Conservation (phyloP, 2,888 invertebrate species). For the Catonia carolina region DNA sequence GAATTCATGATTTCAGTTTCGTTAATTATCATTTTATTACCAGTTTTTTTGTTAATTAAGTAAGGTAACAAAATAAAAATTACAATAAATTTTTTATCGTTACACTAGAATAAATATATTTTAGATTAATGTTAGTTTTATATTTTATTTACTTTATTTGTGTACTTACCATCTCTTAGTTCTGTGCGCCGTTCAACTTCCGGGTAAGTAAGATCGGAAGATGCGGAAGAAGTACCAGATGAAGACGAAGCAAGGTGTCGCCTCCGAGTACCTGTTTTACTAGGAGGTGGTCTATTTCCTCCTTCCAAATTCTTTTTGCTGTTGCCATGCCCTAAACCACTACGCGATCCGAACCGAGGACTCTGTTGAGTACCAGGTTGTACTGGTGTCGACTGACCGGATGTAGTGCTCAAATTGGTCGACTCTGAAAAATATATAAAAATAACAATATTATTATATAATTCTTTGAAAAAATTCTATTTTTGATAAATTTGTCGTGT, state of each 20-base stretch:
- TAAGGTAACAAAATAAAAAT: no score
- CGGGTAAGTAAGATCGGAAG: constrained; percentile 4
- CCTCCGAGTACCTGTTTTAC: background rate
- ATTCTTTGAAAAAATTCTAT: no score
- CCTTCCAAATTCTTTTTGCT: background rate
- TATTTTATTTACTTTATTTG: no score
- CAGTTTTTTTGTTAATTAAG: no score
- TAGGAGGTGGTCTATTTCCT: background rate
- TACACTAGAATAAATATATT: no score
- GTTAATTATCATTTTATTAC: no score
- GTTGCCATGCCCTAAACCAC: no score
- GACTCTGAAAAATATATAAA: background rate
- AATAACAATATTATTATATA: no score
- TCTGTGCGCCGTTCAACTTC: constrained; percentile 5
- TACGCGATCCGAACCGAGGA: background rate
- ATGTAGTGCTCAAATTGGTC: background rate
- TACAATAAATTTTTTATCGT: no score
- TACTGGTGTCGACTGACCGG: constrained; percentile 2
- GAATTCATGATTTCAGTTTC: no score
- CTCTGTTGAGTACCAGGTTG: constrained; percentile 3
- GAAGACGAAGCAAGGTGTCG: constrained; percentile 7
- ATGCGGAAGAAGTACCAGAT: background rate
- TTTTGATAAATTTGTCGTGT: no score
- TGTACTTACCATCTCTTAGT: constrained; percentile 6
- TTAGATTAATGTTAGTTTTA: no score